These are phyloP conservation scores for Cephus pulcher DNA, from an alignment of 2,888 invertebrate genomes.

Conservation along the genomic window DNA sequence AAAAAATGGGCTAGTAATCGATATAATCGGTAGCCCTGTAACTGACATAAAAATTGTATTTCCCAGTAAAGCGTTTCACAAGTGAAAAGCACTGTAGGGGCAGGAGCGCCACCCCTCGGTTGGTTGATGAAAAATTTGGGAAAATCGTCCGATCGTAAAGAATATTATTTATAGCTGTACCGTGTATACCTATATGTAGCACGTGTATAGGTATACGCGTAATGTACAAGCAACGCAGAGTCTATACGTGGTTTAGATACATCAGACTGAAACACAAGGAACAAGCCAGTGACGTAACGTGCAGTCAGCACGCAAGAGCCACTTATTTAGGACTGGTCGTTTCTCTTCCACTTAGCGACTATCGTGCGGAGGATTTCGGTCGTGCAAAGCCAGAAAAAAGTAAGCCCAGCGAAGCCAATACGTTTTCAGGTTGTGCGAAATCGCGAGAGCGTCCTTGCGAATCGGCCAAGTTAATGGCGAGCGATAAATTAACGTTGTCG, in stretches of 20 bases:
- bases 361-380: neutral
- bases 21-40: neutral
- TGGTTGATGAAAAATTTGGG: neutral
- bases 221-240: neutral
- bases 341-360: neutral
- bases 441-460: neutral
- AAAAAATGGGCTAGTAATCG: too few species aligned
- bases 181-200: neutral
- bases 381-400: neutral
- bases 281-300: conserved; percentile 3
- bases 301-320: neutral
- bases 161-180: neutral
- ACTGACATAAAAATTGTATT: neutral
- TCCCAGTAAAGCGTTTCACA: neutral
- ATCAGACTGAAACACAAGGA: neutral
- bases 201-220: neutral
- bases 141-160: neutral
- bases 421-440: neutral
- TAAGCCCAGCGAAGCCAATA: neutral
- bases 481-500: neutral
- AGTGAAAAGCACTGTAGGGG: neutral
- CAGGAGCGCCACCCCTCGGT: neutral
- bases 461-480: neutral
- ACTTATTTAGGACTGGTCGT: conserved; percentile 1
- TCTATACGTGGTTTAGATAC: neutral